Percentiles rank a stretch among this genome's conserved stretches.
Evolutionary conservation across 2,113 vertebrate genomes (phyloP).

Genomic region (rabbit (Oryctolagus cuniculus)): mOryCun1.1 NC_091433.1:183500501-183501000

Average conservation of each 20-base stretch:
- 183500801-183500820: background rate
- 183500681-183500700: slow-evolving; percentile 57
- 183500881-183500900: background rate
- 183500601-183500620: slow-evolving; percentile 71
- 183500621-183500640: slow-evolving; percentile 70
- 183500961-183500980: background rate
- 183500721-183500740: slow-evolving; percentile 73
- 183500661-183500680: slow-evolving; percentile 71
- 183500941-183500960: rapidly evolving
- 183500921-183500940: background rate
- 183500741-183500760: slow-evolving; percentile 55
- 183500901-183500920: background rate
- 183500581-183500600: slow-evolving; percentile 41
- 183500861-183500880: background rate
- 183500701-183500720: slow-evolving; percentile 74
- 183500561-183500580: slow-evolving; percentile 60
- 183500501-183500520: slow-evolving; percentile 73
- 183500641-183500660: slow-evolving; percentile 66
- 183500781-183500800: slow-evolving; percentile 36
- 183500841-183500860: slow-evolving; percentile 10
- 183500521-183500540: slow-evolving; percentile 78
- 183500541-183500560: slow-evolving; percentile 67
- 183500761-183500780: slow-evolving; percentile 61
- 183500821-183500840: slow-evolving; percentile 22
- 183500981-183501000: background rate